Conservation (phyloP, 2,113 vertebrate genomes). For the Sialia sialis region DNA sequence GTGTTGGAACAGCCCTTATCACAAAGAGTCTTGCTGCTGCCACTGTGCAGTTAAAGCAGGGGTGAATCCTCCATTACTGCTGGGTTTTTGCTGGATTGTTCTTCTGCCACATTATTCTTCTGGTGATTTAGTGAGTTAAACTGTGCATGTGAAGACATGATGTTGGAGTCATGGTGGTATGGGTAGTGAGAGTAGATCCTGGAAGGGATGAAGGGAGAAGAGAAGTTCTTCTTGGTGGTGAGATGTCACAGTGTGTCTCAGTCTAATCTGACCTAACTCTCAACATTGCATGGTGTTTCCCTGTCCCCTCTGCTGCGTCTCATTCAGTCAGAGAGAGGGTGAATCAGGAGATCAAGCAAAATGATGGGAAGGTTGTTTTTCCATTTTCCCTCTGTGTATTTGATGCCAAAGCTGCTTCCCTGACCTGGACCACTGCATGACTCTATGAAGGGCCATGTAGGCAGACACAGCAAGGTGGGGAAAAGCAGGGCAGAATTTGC, state of each 20-base stretch:
- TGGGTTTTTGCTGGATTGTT: neutral
- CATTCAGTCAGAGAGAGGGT: neutral
- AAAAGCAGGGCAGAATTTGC: neutral
- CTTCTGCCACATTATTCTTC: neutral
- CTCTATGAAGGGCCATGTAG: neutral
- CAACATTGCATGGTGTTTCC: neutral
- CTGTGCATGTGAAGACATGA: neutral
- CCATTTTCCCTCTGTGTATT: neutral
- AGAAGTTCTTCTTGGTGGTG: neutral
- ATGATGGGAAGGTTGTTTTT: neutral
- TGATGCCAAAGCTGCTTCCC: neutral
- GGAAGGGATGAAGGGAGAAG: neutral
- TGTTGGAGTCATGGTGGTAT: neutral
- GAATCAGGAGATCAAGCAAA: neutral
- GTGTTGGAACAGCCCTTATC: neutral
- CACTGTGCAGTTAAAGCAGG: neutral
- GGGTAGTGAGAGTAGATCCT: neutral
- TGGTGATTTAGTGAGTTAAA: neutral
- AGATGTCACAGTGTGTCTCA: neutral
- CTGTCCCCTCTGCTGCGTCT: neutral
- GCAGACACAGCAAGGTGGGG: neutral
- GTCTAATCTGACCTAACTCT: neutral
- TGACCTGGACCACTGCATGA: fast-evolving
- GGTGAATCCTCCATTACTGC: neutral
- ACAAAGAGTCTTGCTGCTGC: fast-evolving